A percentile compares a stretch with the other conserved stretches of the same genome.
phyloP scores from a whole-genome alignment of 2,113 vertebrate species.

The Dunckerocampus dactyliophorus region DNA sequence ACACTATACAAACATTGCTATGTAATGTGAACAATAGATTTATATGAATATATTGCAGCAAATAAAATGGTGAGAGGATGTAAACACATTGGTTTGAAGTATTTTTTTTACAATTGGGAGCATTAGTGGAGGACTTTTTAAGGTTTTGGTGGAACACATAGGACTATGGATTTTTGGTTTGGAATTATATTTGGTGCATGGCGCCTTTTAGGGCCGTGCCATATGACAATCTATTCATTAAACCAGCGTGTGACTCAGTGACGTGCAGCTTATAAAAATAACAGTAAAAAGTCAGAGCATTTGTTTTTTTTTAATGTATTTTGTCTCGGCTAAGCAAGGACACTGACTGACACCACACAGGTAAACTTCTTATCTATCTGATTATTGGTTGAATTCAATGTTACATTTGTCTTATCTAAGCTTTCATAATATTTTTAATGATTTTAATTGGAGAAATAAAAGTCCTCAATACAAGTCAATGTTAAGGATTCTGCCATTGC shows the following conservation, averaged over 20 bases:
- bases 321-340: slow-evolving; percentile 1
- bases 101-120: not conserved
- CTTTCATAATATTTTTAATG: too few species aligned
- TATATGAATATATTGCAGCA: slow-evolving; percentile 59
- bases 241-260: slow-evolving; percentile 37
- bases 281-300: not conserved
- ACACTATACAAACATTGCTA: slow-evolving; percentile 60
- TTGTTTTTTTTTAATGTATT: not conserved
- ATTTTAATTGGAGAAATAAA: too few species aligned
- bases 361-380: not conserved
- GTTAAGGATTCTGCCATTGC: too few species aligned
- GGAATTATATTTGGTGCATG: too few species aligned
- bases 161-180: too few species aligned
- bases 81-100: too few species aligned
- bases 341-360: not conserved
- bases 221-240: slow-evolving; percentile 3
- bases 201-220: too few species aligned
- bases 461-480: too few species aligned
- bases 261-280: slow-evolving; percentile 6
- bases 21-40: slow-evolving; percentile 67
- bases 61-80: slow-evolving; percentile 38
- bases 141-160: too few species aligned
- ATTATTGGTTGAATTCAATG: too few species aligned
- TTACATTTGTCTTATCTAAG: too few species aligned
- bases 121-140: slow-evolving; percentile 3